Base-by-base conservation (phyloP, 2,888 invertebrate genomes). In the Abrostola triplasia region DNA sequence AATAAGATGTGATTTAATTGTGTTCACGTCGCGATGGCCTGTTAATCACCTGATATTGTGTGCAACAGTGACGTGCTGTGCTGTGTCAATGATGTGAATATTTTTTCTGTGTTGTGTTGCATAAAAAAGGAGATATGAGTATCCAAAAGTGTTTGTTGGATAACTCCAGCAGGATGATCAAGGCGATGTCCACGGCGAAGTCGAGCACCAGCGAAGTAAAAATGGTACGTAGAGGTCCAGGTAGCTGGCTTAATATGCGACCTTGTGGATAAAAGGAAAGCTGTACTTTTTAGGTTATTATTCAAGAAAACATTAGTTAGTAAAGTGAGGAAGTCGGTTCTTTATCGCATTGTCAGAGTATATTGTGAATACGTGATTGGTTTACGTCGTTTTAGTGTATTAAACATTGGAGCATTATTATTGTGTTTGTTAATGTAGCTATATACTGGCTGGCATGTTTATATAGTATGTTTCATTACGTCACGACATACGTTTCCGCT, bases 111-210 rank as follows among this genome's bases (percentile, higher is more conserved):
- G 81, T 75, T 81, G 83, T 85, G 83, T 83, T 74, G 64, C 59
- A 78, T 84, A 87, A 87, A 77, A 87, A 85, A 86, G 84, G 84
- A 90, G 90, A 82, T 80, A 94, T 94, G 94, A 94, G 94, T 89
- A 93, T 94, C 82, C 94, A 94, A 86, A 94, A 94, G 92, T 94
- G 94, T 79, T 90, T 94, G 65, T 85, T 94, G 91, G 94, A 94
- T 90, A 94, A 94, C 85, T 94, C 94, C 87, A 94, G 92, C 80
- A 90, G 93, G 87, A 94, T 94, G 93, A 94, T 94, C 67, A 94
- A 94, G 88, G 94, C 94, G 64, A 94, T 94, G 94, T 94, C 94
- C 11, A 94, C 89, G 35, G 90, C 92, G 12, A 94, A 94, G 79
- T 92, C 94, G 37, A 88, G 89, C 63, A 89, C 79, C 75, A 90